Evolutionary conservation across 1,140 invertebrate genomes (phyloP).

Genomic region (Zeugodacus cucurbitae): DNA sequence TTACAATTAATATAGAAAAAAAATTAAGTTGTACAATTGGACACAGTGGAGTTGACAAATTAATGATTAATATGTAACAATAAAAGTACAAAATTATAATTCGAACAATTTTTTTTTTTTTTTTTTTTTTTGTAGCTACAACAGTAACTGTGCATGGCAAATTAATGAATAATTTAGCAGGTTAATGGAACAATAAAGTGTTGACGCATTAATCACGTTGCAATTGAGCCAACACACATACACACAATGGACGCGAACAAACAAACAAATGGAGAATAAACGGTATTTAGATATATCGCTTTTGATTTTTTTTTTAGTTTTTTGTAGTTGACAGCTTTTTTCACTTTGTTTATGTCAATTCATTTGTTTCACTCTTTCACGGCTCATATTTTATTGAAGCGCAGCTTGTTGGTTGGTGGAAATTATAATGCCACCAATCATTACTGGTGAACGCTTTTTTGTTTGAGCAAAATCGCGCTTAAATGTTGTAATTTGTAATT

Average conservation of each 20-base stretch:
- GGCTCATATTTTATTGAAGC: neutral
- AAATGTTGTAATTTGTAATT: neutral
- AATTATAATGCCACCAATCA: constrained; percentile 9
- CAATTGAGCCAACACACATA: neutral
- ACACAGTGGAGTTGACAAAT: no score
- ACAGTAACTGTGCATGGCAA: neutral
- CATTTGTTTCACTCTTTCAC: no score
- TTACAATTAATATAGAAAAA: no score
- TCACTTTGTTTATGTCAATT: no score
- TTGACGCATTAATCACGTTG: neutral
- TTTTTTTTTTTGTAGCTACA: no score
- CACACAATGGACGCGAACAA: neutral
- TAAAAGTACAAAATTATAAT: no score
- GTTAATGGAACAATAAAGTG: constrained; percentile 27
- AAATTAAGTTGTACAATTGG: no score
- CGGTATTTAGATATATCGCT: neutral
- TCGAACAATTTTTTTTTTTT: no score
- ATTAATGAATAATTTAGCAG: constrained; percentile 24
- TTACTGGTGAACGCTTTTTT: neutral
- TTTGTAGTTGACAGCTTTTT: neutral
- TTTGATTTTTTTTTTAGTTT: neutral
- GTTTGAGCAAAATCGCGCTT: neutral
- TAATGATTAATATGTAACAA: no score
- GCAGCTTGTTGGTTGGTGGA: neutral
- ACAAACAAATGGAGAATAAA: no score